A percentile compares a stretch with the other conserved stretches of the same genome.
phyloP scores from a whole-genome alignment of 2,113 vertebrate species.

The Scytalopus superciliaris region DNA sequence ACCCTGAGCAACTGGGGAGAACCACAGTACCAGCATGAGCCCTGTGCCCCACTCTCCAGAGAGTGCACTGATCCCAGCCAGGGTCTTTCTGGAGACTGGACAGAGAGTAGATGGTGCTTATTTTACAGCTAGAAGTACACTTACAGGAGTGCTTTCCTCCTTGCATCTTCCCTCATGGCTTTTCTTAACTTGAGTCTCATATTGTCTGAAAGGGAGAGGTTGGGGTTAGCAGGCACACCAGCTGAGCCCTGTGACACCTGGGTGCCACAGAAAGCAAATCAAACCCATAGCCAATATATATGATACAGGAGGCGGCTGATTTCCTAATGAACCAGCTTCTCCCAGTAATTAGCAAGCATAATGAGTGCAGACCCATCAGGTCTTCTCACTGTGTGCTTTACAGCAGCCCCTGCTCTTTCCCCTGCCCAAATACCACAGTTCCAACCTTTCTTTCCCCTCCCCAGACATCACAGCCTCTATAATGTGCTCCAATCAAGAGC shows the following conservation, averaged over 20 bases:
- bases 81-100: no score
- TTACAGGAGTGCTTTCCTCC: not conserved
- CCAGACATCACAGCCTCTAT: not conserved
- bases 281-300: not conserved
- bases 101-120: not conserved
- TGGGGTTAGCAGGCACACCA: fast-evolving
- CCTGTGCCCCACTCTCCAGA: fast-evolving
- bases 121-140: not conserved
- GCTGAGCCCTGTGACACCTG: not conserved
- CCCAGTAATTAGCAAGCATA: fast-evolving
- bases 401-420: not conserved
- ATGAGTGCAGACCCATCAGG: not conserved
- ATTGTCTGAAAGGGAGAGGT: not conserved
- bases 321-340: not conserved
- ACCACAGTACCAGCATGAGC: not conserved
- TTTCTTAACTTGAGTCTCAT: not conserved
- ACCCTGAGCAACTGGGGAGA: not conserved
- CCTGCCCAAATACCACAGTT: not conserved
- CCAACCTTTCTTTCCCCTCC: not conserved
- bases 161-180: slow-evolving; percentile 36
- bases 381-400: not conserved
- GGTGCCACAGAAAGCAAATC: not conserved
- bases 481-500: not conserved
- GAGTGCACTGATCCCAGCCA: not conserved
- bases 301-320: not conserved